Evolutionary conservation across 2,113 vertebrate species (phyloP).

Genomic region (Indri indri): DNA sequence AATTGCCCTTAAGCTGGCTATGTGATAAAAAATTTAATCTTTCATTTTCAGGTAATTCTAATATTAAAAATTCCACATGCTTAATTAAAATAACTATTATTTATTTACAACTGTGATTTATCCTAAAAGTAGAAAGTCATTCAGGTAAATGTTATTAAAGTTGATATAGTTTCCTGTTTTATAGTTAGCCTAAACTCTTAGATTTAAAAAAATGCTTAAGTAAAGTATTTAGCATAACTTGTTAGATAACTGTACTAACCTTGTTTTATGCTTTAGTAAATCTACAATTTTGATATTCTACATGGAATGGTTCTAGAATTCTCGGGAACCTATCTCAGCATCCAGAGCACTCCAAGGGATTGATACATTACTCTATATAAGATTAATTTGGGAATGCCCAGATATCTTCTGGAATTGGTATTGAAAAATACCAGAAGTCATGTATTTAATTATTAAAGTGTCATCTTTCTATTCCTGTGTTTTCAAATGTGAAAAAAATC

Average conservation of each 20-base stretch:
- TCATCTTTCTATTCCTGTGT: not conserved
- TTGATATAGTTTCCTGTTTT: not conserved
- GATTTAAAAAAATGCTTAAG: slow-evolving; percentile 3
- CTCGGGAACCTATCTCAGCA: not conserved
- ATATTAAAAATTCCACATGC: not conserved
- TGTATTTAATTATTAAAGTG: not conserved
- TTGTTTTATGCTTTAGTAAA: slow-evolving; percentile 27
- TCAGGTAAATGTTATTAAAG: not conserved
- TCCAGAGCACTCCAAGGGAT: not conserved
- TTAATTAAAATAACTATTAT: slow-evolving; percentile 1
- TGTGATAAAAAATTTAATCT: not conserved
- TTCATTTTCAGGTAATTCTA: slow-evolving; percentile 1
- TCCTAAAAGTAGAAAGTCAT: not conserved
- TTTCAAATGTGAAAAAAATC: not conserved
- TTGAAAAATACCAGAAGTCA: not conserved
- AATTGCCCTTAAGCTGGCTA: not conserved
- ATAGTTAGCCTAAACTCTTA: slow-evolving; percentile 7
- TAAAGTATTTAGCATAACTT: not conserved
- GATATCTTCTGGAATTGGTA: not conserved
- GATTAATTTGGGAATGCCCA: slow-evolving; percentile 18
- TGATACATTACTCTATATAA: not conserved
- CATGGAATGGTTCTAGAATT: not conserved
- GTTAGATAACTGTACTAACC: not conserved
- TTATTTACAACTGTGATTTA: not conserved
- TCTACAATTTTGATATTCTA: not conserved